A percentile compares a stretch with the other conserved stretches of the same genome.
Evolutionary conservation across 1,140 invertebrate genomes (phyloP).

Genomic region (Cyclina sinensis): DNA sequence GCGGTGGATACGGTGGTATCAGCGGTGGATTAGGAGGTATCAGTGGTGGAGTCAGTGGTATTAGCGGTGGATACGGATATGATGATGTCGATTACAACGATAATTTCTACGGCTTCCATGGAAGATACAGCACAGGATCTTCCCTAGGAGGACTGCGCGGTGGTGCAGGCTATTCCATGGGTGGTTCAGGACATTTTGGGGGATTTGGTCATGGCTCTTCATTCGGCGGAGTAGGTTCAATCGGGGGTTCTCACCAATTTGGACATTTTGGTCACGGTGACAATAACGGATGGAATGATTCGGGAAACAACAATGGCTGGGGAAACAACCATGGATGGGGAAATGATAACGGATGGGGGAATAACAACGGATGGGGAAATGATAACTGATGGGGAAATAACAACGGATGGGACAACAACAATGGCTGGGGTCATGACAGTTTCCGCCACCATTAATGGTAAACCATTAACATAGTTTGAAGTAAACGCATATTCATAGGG

Average conservation of each 20-base stretch:
- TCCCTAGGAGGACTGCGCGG: neutral
- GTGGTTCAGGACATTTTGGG: neutral
- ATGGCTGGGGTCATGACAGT: conserved; percentile 14
- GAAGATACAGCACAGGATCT: neutral
- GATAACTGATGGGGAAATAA: no score
- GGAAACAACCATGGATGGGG: neutral
- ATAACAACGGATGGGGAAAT: no score
- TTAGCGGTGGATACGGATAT: neutral
- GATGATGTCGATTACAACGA: conserved; percentile 22
- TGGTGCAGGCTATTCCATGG: neutral
- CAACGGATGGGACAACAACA: conserved; percentile 11
- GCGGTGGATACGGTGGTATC: neutral
- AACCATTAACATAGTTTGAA: no score
- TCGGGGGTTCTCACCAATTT: neutral
- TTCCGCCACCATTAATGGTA: neutral
- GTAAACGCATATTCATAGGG: no score
- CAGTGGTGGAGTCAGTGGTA: neutral
- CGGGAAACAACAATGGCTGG: conserved; percentile 20
- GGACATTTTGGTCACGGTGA: neutral
- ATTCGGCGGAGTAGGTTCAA: conserved; percentile 11
- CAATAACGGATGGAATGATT: conserved; percentile 11
- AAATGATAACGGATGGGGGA: neutral
- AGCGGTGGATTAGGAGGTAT: conserved; percentile 10
- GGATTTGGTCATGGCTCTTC: neutral
- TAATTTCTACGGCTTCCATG: neutral